These are phyloP conservation scores for Felis catus DNA, from an alignment of 2,113 vertebrate species.

Conservation along the genomic window DNA sequence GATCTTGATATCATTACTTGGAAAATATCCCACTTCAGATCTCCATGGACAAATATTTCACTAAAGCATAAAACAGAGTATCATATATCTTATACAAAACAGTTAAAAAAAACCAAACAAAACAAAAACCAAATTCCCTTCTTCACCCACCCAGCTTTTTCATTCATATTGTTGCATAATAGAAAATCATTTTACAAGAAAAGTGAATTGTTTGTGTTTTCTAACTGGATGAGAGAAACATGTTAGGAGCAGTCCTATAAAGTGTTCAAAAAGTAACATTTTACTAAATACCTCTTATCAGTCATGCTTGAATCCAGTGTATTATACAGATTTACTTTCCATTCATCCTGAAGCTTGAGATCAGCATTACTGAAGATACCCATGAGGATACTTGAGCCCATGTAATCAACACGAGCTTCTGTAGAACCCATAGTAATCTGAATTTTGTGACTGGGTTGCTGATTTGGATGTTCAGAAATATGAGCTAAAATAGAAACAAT, in stretches of 20 bases:
- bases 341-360: constrained; percentile 97
- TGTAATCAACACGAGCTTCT: constrained; percentile 98
- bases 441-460: constrained; percentile 98
- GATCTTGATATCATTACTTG: constrained; percentile 99
- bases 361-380: constrained; percentile 99
- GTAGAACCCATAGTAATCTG: constrained; percentile 99
- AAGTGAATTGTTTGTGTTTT: not conserved
- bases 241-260: not conserved
- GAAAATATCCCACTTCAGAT: constrained; percentile 99
- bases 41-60: constrained; percentile 98
- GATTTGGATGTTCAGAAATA: constrained; percentile 98
- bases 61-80: constrained; percentile 82
- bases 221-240: not conserved
- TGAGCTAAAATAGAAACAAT: constrained; percentile 87
- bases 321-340: constrained; percentile 97
- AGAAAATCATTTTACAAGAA: not conserved
- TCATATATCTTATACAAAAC: constrained; percentile 6
- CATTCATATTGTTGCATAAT: not conserved
- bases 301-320: constrained; percentile 91
- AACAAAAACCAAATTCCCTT: not conserved
- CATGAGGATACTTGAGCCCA: constrained; percentile 99
- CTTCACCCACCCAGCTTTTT: not conserved
- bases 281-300: constrained; percentile 93
- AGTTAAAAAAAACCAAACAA: not conserved
- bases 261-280: not conserved